Evolutionary conservation across 1,140 invertebrate genomes (phyloP).

Genomic region (Zaprionus ornatus): DNA sequence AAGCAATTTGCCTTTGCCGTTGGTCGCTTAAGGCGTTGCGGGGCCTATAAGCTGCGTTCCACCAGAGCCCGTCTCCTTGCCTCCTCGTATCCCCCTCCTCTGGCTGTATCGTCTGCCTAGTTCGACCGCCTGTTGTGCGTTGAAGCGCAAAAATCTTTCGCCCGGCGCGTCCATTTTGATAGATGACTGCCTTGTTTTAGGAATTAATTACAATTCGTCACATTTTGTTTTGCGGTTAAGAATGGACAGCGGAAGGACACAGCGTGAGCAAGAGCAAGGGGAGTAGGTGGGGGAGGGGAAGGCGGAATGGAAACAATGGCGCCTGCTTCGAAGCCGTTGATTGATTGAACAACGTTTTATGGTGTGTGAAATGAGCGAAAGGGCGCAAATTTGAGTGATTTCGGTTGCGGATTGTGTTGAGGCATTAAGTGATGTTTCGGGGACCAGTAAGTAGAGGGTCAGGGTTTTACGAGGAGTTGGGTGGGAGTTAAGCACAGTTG

Average conservation of each 20-base stretch:
- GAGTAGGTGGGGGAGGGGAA: neutral
- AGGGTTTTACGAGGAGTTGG: neutral
- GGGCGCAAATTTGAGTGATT: constrained; percentile 77
- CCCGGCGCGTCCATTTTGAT: constrained; percentile 73
- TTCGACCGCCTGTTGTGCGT: constrained; percentile 48
- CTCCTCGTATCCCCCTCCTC: neutral
- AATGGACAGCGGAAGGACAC: constrained; percentile 30
- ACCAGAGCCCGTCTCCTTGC: neutral
- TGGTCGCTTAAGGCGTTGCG: constrained; percentile 59
- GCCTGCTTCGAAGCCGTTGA: constrained; percentile 61
- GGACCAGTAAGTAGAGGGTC: neutral
- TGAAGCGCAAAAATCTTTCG: constrained; percentile 77
- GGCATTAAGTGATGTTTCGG: constrained; percentile 48
- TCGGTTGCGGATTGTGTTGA: constrained; percentile 52
- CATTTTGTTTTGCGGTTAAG: constrained; percentile 77
- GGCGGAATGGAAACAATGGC: constrained; percentile 56
- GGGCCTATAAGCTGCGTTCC: constrained; percentile 45
- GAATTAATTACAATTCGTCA: constrained; percentile 84
- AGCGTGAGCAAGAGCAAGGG: constrained; percentile 6
- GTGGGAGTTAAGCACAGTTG: neutral
- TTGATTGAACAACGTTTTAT: constrained; percentile 79
- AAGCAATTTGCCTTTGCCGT: constrained; percentile 71
- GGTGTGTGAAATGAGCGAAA: constrained; percentile 77
- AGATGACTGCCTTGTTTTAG: constrained; percentile 82
- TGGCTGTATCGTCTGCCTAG: neutral